Conservation (phyloP, 2,797 vertebrate genomes). For the Chanos chanos region DNA sequence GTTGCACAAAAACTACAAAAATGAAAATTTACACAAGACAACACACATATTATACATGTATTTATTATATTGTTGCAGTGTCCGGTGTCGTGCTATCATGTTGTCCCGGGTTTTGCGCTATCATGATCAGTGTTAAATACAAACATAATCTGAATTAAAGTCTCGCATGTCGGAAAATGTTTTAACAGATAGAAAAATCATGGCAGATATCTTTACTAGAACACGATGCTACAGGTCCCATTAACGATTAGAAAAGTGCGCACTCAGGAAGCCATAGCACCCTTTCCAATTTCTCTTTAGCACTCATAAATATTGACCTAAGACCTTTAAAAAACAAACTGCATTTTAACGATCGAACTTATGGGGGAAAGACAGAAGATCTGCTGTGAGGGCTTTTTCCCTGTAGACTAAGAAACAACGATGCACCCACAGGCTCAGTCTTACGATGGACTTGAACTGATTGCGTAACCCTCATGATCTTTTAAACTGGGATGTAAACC, state of each 20-base stretch:
- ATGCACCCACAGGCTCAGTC: background rate
- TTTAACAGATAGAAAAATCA: constrained; percentile 1
- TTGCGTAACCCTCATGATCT: background rate
- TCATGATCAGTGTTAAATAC: no score
- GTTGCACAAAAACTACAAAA: no score
- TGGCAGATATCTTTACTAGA: background rate
- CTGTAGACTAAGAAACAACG: background rate
- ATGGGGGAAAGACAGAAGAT: background rate
- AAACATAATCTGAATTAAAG: no score
- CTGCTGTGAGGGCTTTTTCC: background rate
- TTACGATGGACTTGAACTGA: background rate
- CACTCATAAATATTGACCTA: constrained; percentile 25
- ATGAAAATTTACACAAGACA: no score
- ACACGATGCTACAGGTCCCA: constrained; percentile 21
- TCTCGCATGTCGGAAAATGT: no score
- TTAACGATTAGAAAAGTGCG: constrained; percentile 26
- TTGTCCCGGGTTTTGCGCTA: no score
- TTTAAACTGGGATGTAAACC: background rate
- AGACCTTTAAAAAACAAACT: background rate
- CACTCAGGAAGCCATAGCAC: constrained; percentile 15
- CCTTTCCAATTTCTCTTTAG: background rate
- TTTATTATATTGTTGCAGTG: no score
- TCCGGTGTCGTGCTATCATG: no score
- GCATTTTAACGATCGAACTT: no score
- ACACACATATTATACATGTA: no score